Evolutionary conservation across 2,797 vertebrate genomes (phyloP), one percentile per base, ranked within the genome.

Genomic region (Brachymystax lenok): DNA sequence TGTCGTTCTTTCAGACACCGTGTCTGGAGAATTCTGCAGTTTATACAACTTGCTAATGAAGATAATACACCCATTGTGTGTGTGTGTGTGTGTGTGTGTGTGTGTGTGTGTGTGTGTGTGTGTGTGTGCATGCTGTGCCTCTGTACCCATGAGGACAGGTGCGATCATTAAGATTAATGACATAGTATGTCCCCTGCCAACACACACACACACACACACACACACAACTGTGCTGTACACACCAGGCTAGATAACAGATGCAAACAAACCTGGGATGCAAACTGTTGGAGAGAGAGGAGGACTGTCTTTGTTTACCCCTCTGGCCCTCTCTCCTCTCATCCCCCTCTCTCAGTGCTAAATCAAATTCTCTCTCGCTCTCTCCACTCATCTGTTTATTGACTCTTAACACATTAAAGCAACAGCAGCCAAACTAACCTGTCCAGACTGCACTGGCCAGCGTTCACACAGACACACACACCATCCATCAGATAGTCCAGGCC

Each of bases 141-240:
- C 79, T 51, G 80, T 76, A 52, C 81, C 77, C 81, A 80, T 83
- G 79, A 82, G 79, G 82, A 80, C 84, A 93, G 89, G 79, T 83
- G 87, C 91, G 90, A 94, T 94, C 91, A 93, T 91, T 91, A 94
- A 96, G 95, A 95, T 92, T 93, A 94, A 95, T 92, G 92, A 92
- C 83, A 93, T 71, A 77, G 73, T 3, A 3, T n/a, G 61, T 83
- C 83, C 83, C 77, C 80, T 88, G 91, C 92, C 91, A 93, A 89
- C 76, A 64, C 54, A 51, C 10, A 28, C 46, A 61, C 52, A 77
- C 73, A 69, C 75, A 75, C 80, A 66, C 51, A 59, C 46, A 71
- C 87, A 83, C 85, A 80, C 77, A 82, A 61, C 8, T 27, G 64
- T 21, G 14, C 30, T 6, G 54, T 59, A 35, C 30, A n/a, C 66